Percentiles rank a stretch among this genome's conserved stretches.
These are phyloP conservation scores for Drosophila nigritarsus DNA, from an alignment of 2,888 invertebrate species.

Conservation along the genomic window DNA sequence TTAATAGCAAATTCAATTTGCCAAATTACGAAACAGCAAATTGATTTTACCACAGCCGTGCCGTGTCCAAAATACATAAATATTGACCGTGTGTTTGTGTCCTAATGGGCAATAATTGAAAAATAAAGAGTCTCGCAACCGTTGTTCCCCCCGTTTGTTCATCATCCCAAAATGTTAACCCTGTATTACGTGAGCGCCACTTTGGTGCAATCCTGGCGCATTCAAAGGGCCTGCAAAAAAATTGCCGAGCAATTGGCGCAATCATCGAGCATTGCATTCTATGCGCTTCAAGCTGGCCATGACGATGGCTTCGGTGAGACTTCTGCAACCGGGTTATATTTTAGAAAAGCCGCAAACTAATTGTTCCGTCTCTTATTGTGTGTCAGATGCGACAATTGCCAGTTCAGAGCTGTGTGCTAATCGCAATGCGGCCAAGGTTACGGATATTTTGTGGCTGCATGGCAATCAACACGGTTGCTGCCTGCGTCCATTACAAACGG, in stretches of 20 bases:
- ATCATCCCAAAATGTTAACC: constrained; percentile 87
- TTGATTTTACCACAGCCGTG: constrained; percentile 60
- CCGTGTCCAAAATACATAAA: not conserved
- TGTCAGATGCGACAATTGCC: constrained; percentile 79
- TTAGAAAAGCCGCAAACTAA: constrained; percentile 2
- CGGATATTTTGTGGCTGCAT: constrained; percentile 84
- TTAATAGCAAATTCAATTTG: constrained; percentile 47
- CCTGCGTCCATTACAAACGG: constrained; percentile 84
- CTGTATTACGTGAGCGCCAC: constrained; percentile 94
- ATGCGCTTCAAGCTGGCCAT: constrained; percentile 85
- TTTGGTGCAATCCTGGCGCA: constrained; percentile 92
- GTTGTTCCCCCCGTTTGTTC: constrained; percentile 1
- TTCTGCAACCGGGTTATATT: not conserved
- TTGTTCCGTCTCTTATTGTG: constrained; percentile 4
- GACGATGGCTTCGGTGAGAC: constrained; percentile 83
- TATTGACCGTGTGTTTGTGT: not conserved
- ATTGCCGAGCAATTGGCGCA: constrained; percentile 88
- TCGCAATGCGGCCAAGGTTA: constrained; percentile 83
- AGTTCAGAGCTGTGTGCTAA: constrained; percentile 84
- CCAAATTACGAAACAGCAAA: constrained; percentile 69
- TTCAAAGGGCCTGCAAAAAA: constrained; percentile 89
- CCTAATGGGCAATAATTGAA: constrained; percentile 22
- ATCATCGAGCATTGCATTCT: constrained; percentile 87
- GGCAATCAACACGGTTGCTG: constrained; percentile 84
- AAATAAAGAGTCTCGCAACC: constrained; percentile 8